Conservation (phyloP, 2,113 vertebrate species). For the Apistogramma diplotaenia region DNA sequence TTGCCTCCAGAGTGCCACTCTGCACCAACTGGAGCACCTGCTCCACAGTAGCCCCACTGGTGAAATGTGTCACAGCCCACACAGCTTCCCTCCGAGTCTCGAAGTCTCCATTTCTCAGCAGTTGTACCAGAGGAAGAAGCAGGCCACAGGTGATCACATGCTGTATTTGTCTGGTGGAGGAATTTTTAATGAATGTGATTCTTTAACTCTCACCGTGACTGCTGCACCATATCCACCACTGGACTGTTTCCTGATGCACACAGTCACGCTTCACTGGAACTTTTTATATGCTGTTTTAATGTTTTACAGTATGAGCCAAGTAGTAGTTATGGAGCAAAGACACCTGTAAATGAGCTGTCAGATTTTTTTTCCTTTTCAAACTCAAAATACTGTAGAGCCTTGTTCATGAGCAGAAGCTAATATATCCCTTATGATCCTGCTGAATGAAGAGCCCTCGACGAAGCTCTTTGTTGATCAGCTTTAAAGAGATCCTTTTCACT, state of each 20-base stretch:
- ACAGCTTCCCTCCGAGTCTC: slow-evolving; percentile 87
- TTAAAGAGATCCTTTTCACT: background rate
- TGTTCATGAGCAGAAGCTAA: background rate
- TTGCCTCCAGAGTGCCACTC: slow-evolving; percentile 82
- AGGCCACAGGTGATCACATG: slow-evolving; percentile 83
- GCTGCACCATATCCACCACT: slow-evolving; percentile 49
- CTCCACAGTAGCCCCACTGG: slow-evolving; percentile 81
- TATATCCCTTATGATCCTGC: background rate
- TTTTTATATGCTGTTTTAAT: slow-evolving; percentile 1
- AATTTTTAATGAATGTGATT: slow-evolving; percentile 62
- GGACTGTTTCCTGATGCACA: slow-evolving; percentile 33
- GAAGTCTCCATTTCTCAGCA: slow-evolving; percentile 85
- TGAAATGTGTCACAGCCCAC: slow-evolving; percentile 89
- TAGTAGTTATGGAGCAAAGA: background rate
- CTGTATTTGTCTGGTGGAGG: too few species aligned
- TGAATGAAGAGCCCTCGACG: slow-evolving; percentile 6
- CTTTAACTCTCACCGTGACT: slow-evolving; percentile 45
- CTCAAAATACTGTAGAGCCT: background rate
- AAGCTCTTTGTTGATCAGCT: slow-evolving; percentile 12
- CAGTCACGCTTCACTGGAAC: slow-evolving; percentile 34
- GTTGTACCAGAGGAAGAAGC: slow-evolving; percentile 79
- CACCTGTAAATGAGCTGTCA: background rate
- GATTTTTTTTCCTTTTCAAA: background rate
- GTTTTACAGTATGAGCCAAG: slow-evolving; percentile 29
- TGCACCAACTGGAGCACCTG: slow-evolving; percentile 83